Base-by-base conservation (phyloP, 2,113 vertebrate species). In the Myrmophylax atrothorax region DNA sequence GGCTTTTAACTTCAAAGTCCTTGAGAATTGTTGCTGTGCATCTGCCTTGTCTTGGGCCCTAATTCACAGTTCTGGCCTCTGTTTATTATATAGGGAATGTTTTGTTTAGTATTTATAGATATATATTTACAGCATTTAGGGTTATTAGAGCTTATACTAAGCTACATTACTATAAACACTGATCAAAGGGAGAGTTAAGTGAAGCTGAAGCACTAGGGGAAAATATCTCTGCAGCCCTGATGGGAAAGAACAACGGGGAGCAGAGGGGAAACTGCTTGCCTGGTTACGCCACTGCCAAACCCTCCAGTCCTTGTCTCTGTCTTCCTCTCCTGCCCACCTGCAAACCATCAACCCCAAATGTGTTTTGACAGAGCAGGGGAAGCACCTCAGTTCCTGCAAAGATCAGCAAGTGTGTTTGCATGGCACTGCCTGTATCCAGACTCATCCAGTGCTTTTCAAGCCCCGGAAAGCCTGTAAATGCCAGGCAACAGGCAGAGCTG, bases 1-100 rank as follows among this genome's bases (percentile, higher is more conserved):
- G 81, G 96, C 97, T 97, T 96, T 97, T 97, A 96, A 95, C 95
- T 97, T 97, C 96, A 94, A 95, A 87, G 97, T 95, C 92, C 96
- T 93, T 94, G 90, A 97, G 95, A 89, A 90, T 74, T 94, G 97
- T 89, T 96, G 92, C 95, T 77, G 77, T 28, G 93, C 95, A 90
- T 97, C 93, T 95, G 95, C 89, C 94, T 96, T 93, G 90, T 85
- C 93, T 94, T 82, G 90, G 47, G 75, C 84, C 63, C 56, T 62
- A 88, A 91, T 80, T 94, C 87, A 73, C 91, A 83, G 59, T 35
- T 87, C 90, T 80, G 60, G 63, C 44, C 79, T 95, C 91, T 70
- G 85, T 44, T 94, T 95, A 67, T 93, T 93, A 86, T 35, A 52
- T 78, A 80, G 83, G 83, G 90, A 95, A 96, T 81, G 93, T 84